Conservation (phyloP, 2,888 invertebrate species). For the Microctonus brassicae region DNA sequence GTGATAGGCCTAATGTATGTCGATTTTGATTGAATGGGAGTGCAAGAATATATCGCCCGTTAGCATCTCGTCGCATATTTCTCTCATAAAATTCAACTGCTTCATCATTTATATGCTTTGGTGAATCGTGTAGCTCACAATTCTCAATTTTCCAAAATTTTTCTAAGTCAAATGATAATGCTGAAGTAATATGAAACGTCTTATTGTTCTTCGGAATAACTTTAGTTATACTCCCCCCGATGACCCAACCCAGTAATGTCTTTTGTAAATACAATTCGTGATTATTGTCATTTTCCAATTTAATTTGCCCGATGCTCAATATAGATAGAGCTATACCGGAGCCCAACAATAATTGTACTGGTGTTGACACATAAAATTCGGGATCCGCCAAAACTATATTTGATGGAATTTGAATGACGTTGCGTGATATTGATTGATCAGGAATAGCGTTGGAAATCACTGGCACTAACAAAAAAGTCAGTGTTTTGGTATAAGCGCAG, state of each 20-base stretch:
- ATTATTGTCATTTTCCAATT: conserved; percentile 23
- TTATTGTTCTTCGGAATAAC: background rate
- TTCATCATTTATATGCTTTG: background rate
- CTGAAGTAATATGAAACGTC: background rate
- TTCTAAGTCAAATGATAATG: conserved; percentile 14
- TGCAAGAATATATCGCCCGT: conserved; percentile 42
- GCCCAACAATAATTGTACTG: conserved; percentile 39
- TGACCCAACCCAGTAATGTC: conserved; percentile 42
- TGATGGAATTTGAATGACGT: conserved; percentile 29
- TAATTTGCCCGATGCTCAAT: conserved; percentile 39
- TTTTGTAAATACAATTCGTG: conserved; percentile 41
- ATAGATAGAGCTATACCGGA: conserved; percentile 35
- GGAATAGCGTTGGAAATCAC: conserved; percentile 32
- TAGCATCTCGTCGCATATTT: conserved; percentile 22
- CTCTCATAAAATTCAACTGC: conserved; percentile 40
- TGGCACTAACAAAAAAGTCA: conserved; percentile 19
- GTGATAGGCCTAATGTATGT: conserved; percentile 25
- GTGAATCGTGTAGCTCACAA: background rate
- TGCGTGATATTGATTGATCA: conserved; percentile 30
- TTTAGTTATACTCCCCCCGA: conserved; percentile 24
- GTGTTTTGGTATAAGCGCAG: no score
- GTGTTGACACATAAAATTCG: conserved; percentile 39
- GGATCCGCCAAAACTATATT: conserved; percentile 43
- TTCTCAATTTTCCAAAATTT: conserved; percentile 47
- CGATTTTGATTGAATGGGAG: conserved; percentile 39